Evolutionary conservation across 2,888 invertebrate species (phyloP), one percentile per base, ranked within the genome.

Genomic region (Dione vanillae): DNA sequence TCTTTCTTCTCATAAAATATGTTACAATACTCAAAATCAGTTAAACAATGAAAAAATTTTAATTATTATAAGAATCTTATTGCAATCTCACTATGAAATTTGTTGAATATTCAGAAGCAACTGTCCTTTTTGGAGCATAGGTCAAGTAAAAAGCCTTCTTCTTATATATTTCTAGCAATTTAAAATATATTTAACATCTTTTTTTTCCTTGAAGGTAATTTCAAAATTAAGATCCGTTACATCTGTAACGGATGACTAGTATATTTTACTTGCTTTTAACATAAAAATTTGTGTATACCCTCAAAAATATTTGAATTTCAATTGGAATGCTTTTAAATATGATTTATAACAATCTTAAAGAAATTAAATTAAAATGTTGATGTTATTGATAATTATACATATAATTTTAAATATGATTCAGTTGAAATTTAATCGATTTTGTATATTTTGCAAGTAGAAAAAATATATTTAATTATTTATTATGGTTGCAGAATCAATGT

Each of bases 131-230:
- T 40, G 56, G 67, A 59, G 61, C 47, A 66, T 56, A 67, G 71
- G 65, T 73, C 65, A 73, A 69, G 64, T 69, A 69, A 64, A 69
- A 64, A 73, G 62, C 49, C 64, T 71, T 47, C 47, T 52, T 47
- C 56, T 19, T 41, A 43, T 45, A 52, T 47, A 65, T n/a, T 37
- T 37, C 19, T 19, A 49, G 12, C 37, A 40, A 40, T 19, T 40
- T 20, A 49, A 49, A 49, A 49, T 11, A 49, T 49, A 49, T n/a
- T n/a, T n/a, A n/a, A n/a, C n/a, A n/a, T n/a, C n/a, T n/a, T 10
- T 37, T 37, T 54, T 54, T 37, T 37, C 3, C 10, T 56, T 40
- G 35, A 8, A 12, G 37, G 37, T 56, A 40, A 40, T 37, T 37
- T 37, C n/a, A 16, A 56, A 56, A 40, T 11, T 56, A 6, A 12